These are phyloP conservation scores for Eidolon dupreanum DNA, from an alignment of 2,797 vertebrate genomes.

Conservation along the genomic window DNA sequence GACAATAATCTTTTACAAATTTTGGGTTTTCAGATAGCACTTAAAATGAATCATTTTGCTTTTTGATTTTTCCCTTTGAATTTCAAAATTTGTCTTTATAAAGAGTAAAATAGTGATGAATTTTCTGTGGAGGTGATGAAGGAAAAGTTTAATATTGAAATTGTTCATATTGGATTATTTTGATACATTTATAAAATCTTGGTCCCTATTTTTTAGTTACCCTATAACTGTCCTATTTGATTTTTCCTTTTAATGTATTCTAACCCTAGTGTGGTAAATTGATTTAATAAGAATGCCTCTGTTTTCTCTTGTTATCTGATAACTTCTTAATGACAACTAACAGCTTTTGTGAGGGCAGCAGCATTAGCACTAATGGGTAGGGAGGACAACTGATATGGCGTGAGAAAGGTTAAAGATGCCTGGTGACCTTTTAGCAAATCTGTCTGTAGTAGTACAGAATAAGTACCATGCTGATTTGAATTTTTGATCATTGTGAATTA, in stretches of 20 bases:
- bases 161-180: constrained; percentile 21
- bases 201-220: constrained; percentile 79
- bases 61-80: not conserved
- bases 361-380: constrained; percentile 91
- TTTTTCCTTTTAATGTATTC: constrained; percentile 84
- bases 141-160: not conserved
- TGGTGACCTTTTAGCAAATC: constrained; percentile 77
- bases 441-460: constrained; percentile 71
- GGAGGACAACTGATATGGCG: constrained; percentile 83
- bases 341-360: constrained; percentile 91
- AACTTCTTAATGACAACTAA: constrained; percentile 91
- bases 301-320: constrained; percentile 90
- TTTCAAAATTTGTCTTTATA: not conserved
- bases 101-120: not conserved
- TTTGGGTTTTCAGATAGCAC: not conserved
- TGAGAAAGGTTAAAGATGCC: constrained; percentile 89
- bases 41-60: constrained; percentile 31
- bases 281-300: constrained; percentile 90
- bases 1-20: not conserved
- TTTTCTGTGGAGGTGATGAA: constrained; percentile 7
- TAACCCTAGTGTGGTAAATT: constrained; percentile 85
- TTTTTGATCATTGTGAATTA: constrained; percentile 77
- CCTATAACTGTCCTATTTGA: constrained; percentile 79
- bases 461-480: constrained; percentile 67
- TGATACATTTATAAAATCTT: constrained; percentile 77